Evolutionary conservation across 2,888 invertebrate species (phyloP), one percentile per base, ranked within the genome.

Genomic region (Drosophila yooni): DNA sequence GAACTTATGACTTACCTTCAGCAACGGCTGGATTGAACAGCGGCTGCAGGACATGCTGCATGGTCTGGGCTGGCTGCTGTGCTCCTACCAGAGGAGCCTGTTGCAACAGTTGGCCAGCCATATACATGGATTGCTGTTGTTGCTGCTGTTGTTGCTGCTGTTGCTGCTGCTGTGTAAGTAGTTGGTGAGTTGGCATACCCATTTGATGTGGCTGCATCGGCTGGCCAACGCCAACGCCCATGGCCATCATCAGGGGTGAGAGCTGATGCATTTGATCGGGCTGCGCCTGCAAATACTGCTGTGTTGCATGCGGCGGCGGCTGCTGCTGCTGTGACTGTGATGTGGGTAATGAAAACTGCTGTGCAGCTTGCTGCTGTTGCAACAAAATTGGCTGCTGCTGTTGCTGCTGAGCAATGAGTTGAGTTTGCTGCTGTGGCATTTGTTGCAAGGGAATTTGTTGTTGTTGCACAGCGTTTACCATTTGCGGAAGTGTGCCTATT

Each of bases 1-100:
- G 8, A n/a, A 36, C 2, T 3, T 7, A 4, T 6, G 29, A 34
- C 34, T 29, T 21, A 90, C 90, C 90, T 82, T 90, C 90, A 51
- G 80, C 74, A 33, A 82, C 75, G 58, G 75, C 53, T 52, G 89
- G 61, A 63, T 82, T 89, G 27, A 76, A 90, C 2, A 89, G 76
- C 25, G 87, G 87, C 54, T 87, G 87, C 53, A 90, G 33, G 5
- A 89, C 80, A 64, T 90, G 88, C 56, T 90, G 87, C 74, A 88
- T 82, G 3, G 75, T 63, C 58, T 81, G 88, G 8, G 69, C 36
- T 43, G 85, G 53, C 66, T 82, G 90, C 61, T 90, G 87, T 58
- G 74, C 60, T 46, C 74, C 67, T 70, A 87, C 74, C 62, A 83
- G 64, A 27, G 78, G 74, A 15, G 79, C 70, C 56, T 82, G 81